Conservation (phyloP, 2,113 vertebrate species). For the Stomatorhinus ivindoensis region DNA sequence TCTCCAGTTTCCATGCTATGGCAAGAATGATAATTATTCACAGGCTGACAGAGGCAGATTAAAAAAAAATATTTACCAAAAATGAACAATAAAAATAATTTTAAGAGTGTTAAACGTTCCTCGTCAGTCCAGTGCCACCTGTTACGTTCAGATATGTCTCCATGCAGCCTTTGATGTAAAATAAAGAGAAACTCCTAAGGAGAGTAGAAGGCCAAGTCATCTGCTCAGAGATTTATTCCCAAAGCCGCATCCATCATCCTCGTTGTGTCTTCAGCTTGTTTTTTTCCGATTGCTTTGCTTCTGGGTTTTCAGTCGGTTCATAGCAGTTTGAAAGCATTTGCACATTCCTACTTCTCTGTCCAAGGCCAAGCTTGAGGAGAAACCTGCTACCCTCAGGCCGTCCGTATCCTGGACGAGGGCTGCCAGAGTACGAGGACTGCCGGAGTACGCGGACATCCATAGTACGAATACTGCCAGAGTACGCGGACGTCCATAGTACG, state of each 20-base stretch:
- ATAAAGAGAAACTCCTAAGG: background rate
- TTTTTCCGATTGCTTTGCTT: background rate
- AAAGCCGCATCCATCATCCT: background rate
- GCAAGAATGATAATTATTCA: background rate
- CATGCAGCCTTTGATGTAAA: background rate
- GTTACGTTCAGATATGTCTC: background rate
- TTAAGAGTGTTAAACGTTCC: background rate
- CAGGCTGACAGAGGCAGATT: background rate
- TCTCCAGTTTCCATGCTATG: background rate
- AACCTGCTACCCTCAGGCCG: background rate
- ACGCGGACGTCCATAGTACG: no score
- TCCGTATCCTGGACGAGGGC: background rate
- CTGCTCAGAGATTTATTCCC: background rate
- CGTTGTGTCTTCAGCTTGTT: background rate
- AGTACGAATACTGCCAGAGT: no score
- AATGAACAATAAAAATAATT: background rate
- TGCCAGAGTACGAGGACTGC: rapidly evolving
- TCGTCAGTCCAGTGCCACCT: background rate
- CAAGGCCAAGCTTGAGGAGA: background rate
- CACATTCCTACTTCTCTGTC: background rate
- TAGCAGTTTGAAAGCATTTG: background rate
- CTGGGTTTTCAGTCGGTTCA: background rate
- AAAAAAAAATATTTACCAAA: background rate
- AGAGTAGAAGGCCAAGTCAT: background rate
- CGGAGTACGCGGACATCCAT: no score